Base-by-base conservation (phyloP, 2,888 invertebrate species). In the Rosalia funebris region DNA sequence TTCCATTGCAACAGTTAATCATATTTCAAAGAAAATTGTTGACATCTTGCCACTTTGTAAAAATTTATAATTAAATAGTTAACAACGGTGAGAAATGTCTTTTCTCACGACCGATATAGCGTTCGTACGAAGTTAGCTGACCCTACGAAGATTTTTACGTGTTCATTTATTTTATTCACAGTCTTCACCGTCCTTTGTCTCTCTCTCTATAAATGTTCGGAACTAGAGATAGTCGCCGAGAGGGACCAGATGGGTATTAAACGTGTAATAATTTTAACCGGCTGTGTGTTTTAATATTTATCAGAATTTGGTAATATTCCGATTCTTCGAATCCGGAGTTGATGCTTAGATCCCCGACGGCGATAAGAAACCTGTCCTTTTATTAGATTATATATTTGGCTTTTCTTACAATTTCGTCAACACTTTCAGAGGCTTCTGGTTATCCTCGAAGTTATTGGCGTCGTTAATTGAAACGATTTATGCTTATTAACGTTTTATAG, bases 261-360 rank as follows among this genome's bases (percentile, higher is more conserved):
- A 55, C 10, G 37, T 34, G 42, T 39, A 47, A 63, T 57, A 57
- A 64, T 62, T 63, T 58, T 47, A 55, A 58, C 57, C 64, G 62
- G 55, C 62, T 62, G 65, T 25, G 57, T 55, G 36, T 57, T 53
- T 62, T 64, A 64, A 66, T 63, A 65, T 62, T 66, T 68, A 68
- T 68, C 68, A 66, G 68, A 65, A 68, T 61, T 60, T 57, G 63
- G 62, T 62, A 61, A 64, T 68, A 62, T 66, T 60, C 60, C 59
- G 52, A 68, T 68, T 68, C 68, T 68, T 68, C 68, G 68, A 68
- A 68, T 60, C 50, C 58, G 60, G 56, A 57, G 50, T 61, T 53
- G 41, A 50, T 60, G 62, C 61, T 54, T 52, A 65, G 65, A 65
- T 65, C 34, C 16, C 50, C 12, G 50, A 12, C 39, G 12, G 25